Evolutionary conservation across 2,888 invertebrate species (phyloP).

Genomic region (Nomada fabriciana): DNA sequence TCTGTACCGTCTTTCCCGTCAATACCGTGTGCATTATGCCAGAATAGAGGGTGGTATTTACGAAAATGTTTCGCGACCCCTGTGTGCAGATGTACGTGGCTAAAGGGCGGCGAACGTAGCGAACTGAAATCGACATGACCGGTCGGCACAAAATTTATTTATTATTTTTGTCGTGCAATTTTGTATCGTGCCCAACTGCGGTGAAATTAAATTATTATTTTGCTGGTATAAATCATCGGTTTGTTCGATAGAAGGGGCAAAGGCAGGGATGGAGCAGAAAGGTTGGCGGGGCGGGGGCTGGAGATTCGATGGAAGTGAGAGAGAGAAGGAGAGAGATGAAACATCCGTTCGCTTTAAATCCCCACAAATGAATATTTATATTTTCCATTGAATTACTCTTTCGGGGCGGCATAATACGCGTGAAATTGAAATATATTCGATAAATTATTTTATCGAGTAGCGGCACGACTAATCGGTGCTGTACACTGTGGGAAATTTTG

Average conservation of each 20-base stretch:
- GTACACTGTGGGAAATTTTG: slow-evolving; percentile 74
- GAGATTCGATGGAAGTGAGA: slow-evolving; percentile 26
- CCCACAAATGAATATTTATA: slow-evolving; percentile 84
- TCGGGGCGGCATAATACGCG: slow-evolving; percentile 82
- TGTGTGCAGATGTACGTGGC: slow-evolving; percentile 63
- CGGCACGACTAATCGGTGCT: slow-evolving; percentile 81
- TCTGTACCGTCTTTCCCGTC: no score
- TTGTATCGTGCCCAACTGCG: slow-evolving; percentile 83
- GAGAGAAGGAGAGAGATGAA: slow-evolving; percentile 53
- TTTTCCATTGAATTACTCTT: slow-evolving; percentile 84
- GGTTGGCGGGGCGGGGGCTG: slow-evolving; percentile 18
- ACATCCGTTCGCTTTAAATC: slow-evolving; percentile 77
- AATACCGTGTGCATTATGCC: slow-evolving; percentile 39
- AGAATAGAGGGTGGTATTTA: slow-evolving; percentile 60
- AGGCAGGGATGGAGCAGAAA: slow-evolving; percentile 22
- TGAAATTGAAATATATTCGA: slow-evolving; percentile 84
- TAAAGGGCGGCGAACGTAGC: slow-evolving; percentile 67
- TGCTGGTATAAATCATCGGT: slow-evolving; percentile 82
- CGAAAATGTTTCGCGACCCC: slow-evolving; percentile 66
- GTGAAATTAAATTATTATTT: slow-evolving; percentile 85
- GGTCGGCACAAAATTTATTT: slow-evolving; percentile 82
- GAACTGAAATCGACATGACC: slow-evolving; percentile 80
- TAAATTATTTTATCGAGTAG: slow-evolving; percentile 83
- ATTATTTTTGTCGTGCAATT: slow-evolving; percentile 84
- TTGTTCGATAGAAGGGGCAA: slow-evolving; percentile 58